A percentile compares a stretch with the other conserved stretches of the same genome.
These are phyloP conservation scores for Barypeithes pellucidus DNA, from an alignment of 2,888 invertebrate genomes.

Conservation along the genomic window DNA sequence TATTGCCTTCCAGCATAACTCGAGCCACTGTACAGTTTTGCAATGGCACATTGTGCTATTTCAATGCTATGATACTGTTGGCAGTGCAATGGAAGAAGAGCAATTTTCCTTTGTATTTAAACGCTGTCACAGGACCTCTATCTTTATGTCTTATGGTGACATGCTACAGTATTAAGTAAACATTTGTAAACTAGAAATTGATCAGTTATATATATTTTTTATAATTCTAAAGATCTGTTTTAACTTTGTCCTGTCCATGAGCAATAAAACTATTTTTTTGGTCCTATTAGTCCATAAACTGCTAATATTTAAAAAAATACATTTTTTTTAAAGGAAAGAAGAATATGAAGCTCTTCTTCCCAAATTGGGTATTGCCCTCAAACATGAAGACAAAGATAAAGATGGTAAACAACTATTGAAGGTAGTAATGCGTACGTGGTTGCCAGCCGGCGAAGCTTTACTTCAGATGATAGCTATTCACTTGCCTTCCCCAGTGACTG, in stretches of 20 bases:
- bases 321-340: slow-evolving; percentile 80
- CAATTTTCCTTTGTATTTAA: slow-evolving; percentile 72
- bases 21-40: slow-evolving; percentile 63
- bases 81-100: slow-evolving; percentile 81
- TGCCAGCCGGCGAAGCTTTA: slow-evolving; percentile 99
- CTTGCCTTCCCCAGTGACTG: slow-evolving; percentile 98
- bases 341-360: slow-evolving; percentile 90
- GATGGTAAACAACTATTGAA: slow-evolving; percentile 97
- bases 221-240: slow-evolving; percentile 8
- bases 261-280: no score
- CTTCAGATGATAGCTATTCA: slow-evolving; percentile 99
- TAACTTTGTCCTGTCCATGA: no score
- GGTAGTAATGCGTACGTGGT: slow-evolving; percentile 98
- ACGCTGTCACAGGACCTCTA: slow-evolving; percentile 86
- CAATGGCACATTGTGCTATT: slow-evolving; percentile 50
- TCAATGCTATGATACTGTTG: slow-evolving; percentile 72
- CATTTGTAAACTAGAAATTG: slow-evolving; percentile 62
- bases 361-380: slow-evolving; percentile 93
- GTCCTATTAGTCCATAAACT: no score
- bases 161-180: slow-evolving; percentile 75
- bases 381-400: slow-evolving; percentile 96
- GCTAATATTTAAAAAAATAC: no score
- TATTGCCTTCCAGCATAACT: slow-evolving; percentile 61
- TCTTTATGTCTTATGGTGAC: slow-evolving; percentile 83
- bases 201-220: slow-evolving; percentile 1